phyloP scores from a whole-genome alignment of 2,113 vertebrate genomes.

The Kobus ellipsiprymnus region DNA sequence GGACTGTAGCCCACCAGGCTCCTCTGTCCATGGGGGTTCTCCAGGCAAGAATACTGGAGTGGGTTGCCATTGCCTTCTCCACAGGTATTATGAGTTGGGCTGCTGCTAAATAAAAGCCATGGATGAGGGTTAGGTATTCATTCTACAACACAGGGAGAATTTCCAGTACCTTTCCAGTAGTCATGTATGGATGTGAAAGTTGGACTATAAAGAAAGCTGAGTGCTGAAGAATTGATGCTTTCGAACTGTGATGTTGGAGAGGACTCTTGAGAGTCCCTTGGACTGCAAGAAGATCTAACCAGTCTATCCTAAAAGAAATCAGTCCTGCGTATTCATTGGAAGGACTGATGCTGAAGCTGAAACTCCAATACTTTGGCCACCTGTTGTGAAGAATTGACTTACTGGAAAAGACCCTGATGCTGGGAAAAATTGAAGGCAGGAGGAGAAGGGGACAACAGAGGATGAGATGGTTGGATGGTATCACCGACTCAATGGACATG shows the following conservation, averaged over 20 bases:
- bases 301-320: neutral
- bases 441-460: neutral
- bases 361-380: neutral
- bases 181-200: neutral
- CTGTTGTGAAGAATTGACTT: neutral
- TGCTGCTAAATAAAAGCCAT: neutral
- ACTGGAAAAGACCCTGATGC: neutral
- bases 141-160: neutral
- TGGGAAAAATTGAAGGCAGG: neutral
- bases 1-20: neutral
- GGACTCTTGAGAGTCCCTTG: neutral
- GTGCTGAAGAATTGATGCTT: neutral
- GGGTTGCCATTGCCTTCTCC: neutral
- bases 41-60: neutral
- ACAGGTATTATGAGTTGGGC: neutral
- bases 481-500: neutral
- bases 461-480: neutral
- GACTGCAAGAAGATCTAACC: neutral
- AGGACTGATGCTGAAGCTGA: neutral
- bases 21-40: neutral
- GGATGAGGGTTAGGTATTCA: neutral
- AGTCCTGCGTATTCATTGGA: neutral
- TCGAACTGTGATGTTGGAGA: neutral
- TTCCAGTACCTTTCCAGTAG: neutral
- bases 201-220: neutral